Evolutionary conservation across 1,140 invertebrate genomes (phyloP).

Genomic region (Achatina immaculata): DNA sequence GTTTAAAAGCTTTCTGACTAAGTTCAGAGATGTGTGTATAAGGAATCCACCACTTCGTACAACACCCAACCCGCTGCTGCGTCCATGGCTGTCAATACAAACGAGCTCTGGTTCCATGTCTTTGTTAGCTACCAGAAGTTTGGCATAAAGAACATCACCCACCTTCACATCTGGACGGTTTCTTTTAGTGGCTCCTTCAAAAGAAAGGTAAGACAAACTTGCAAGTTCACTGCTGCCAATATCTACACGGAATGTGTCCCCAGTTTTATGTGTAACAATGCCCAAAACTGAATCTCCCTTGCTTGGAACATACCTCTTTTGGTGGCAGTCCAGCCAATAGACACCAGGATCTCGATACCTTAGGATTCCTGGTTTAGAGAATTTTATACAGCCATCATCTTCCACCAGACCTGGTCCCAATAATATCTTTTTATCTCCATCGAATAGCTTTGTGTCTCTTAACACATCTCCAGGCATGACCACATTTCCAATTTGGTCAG

Average conservation of each 20-base stretch:
- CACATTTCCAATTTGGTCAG: not conserved
- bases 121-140: slow-evolving; percentile 85
- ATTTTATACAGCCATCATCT: slow-evolving; percentile 1
- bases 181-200: slow-evolving; percentile 96
- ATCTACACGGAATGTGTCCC: slow-evolving; percentile 71
- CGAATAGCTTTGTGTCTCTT: not conserved
- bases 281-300: slow-evolving; percentile 90
- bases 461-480: slow-evolving; percentile 15
- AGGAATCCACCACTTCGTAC: slow-evolving; percentile 83
- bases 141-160: slow-evolving; percentile 85
- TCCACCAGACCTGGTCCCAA: slow-evolving; percentile 27
- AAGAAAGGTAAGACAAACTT: slow-evolving; percentile 85
- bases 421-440: slow-evolving; percentile 20
- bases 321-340: slow-evolving; percentile 26
- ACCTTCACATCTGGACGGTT: slow-evolving; percentile 89
- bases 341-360: slow-evolving; percentile 23
- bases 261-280: slow-evolving; percentile 76
- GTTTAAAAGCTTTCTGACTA: slow-evolving; percentile 77
- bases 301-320: slow-evolving; percentile 79
- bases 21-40: slow-evolving; percentile 73
- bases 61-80: slow-evolving; percentile 86
- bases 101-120: slow-evolving; percentile 95
- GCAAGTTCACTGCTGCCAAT: slow-evolving; percentile 85
- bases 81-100: slow-evolving; percentile 87
- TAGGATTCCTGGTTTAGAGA: slow-evolving; percentile 24